phyloP scores from a whole-genome alignment of 2,888 invertebrate genomes.

The Cheilosia pagana region DNA sequence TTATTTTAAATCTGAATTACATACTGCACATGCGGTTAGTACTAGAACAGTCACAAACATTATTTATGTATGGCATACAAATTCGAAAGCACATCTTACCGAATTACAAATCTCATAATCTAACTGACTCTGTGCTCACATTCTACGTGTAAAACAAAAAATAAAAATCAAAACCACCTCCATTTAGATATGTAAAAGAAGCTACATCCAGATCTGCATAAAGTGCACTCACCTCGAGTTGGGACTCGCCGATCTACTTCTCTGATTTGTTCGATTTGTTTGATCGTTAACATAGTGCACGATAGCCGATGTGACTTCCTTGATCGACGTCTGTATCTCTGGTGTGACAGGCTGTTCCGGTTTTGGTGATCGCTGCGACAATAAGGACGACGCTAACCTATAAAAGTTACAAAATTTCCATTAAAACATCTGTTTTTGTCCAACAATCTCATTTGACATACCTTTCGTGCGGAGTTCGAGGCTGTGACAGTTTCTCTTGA shows the following conservation, averaged over 20 bases:
- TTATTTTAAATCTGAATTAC: neutral
- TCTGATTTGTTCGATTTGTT: slow-evolving; percentile 85
- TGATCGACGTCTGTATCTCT: slow-evolving; percentile 93
- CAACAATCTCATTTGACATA: slow-evolving; percentile 77
- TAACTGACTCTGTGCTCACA: slow-evolving; percentile 65
- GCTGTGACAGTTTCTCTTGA: slow-evolving; percentile 91
- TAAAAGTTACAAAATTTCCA: slow-evolving; percentile 18
- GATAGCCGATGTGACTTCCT: slow-evolving; percentile 96
- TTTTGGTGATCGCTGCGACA: slow-evolving; percentile 84
- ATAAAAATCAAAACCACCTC: slow-evolving; percentile 22
- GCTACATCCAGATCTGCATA: neutral
- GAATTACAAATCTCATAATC: slow-evolving; percentile 58
- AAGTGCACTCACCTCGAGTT: slow-evolving; percentile 82
- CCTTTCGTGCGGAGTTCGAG: slow-evolving; percentile 94
- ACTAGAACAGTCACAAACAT: slow-evolving; percentile 5
- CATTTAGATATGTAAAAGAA: slow-evolving; percentile 14
- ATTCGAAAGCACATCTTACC: slow-evolving; percentile 53
- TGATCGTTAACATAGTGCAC: slow-evolving; percentile 94
- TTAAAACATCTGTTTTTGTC: neutral
- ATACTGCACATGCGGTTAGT: slow-evolving; percentile 52
- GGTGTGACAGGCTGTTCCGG: slow-evolving; percentile 82
- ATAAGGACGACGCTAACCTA: slow-evolving; percentile 88
- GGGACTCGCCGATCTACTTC: slow-evolving; percentile 83
- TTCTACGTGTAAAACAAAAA: slow-evolving; percentile 46
- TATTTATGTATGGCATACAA: neutral